Evolutionary conservation across 2,113 vertebrate species (phyloP).

Genomic region (Morone saxatilis): DNA sequence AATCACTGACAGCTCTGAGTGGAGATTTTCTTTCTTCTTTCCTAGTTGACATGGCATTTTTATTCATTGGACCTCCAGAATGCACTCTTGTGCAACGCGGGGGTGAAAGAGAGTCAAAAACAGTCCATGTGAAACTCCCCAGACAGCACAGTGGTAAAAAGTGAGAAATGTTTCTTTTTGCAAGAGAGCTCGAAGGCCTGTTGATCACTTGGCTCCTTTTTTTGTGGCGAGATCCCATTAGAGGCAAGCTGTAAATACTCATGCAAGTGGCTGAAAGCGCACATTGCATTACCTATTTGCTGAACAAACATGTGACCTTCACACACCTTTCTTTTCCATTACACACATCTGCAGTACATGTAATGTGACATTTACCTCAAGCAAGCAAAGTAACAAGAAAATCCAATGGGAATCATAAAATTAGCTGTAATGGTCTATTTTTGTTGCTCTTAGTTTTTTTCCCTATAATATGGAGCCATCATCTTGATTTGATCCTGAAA

Average conservation of each 20-base stretch:
- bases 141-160: conserved; percentile 53
- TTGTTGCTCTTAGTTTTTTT: background rate
- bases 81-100: conserved; percentile 74
- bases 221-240: conserved; percentile 41
- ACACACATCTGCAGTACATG: conserved; percentile 18
- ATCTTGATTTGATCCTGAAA: background rate
- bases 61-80: conserved; percentile 78
- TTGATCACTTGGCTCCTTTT: conserved; percentile 27
- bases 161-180: conserved; percentile 48
- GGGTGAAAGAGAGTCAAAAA: conserved; percentile 75
- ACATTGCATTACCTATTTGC: conserved; percentile 41
- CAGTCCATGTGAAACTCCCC: conserved; percentile 75
- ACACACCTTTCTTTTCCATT: conserved; percentile 2
- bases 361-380: conserved; percentile 46
- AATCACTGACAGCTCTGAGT: conserved; percentile 76
- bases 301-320: conserved; percentile 39
- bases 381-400: conserved; percentile 25
- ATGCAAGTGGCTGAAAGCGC: conserved; percentile 22
- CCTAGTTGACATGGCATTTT: conserved; percentile 79
- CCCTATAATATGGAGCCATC: background rate
- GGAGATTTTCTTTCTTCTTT: conserved; percentile 76
- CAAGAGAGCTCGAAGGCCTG: conserved; percentile 10
- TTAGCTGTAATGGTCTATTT: background rate
- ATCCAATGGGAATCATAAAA: conserved; percentile 3
- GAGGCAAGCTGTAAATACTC: conserved; percentile 60